Percentiles rank a stretch among this genome's conserved stretches.
These are phyloP conservation scores for Struthio camelus DNA, from an alignment of 2,113 vertebrate genomes.

Conservation along the genomic window DNA sequence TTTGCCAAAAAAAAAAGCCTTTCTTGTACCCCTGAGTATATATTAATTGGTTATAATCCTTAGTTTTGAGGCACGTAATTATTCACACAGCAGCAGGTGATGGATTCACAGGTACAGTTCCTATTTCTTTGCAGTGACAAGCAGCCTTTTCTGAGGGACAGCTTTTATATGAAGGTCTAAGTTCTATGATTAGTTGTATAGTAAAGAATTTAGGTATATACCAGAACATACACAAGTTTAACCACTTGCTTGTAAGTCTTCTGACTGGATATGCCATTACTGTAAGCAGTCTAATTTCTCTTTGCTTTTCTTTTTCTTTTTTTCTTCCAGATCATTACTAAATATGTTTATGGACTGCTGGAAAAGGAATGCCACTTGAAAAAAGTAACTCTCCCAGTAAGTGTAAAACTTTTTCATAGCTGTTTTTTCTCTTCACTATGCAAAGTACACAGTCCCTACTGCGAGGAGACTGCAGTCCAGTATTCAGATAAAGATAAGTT, in stretches of 20 bases:
- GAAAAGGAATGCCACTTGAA: conserved; percentile 94
- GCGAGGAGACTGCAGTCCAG: background rate
- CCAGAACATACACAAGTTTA: background rate
- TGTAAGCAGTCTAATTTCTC: background rate
- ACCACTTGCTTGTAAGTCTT: background rate
- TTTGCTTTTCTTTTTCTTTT: conserved; percentile 25
- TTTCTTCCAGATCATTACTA: conserved; percentile 90
- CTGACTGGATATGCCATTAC: background rate
- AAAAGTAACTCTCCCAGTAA: conserved; percentile 93
- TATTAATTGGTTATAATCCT: conserved; percentile 42
- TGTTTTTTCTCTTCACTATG: background rate
- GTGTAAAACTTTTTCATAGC: conserved; percentile 63
- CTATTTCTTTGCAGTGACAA: background rate
- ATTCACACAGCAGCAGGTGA: background rate
- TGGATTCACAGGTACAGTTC: background rate
- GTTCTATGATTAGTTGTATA: background rate
- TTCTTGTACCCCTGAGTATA: background rate
- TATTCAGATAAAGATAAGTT: background rate
- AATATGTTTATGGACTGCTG: conserved; percentile 92
- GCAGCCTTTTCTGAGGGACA: background rate
- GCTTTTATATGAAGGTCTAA: background rate
- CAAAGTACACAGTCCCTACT: background rate
- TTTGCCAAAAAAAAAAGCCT: background rate
- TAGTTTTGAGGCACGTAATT: conserved; percentile 20
- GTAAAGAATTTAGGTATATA: background rate